phyloP scores from a whole-genome alignment of 1,140 invertebrate genomes.

The Teleopsis dalmanni region DNA sequence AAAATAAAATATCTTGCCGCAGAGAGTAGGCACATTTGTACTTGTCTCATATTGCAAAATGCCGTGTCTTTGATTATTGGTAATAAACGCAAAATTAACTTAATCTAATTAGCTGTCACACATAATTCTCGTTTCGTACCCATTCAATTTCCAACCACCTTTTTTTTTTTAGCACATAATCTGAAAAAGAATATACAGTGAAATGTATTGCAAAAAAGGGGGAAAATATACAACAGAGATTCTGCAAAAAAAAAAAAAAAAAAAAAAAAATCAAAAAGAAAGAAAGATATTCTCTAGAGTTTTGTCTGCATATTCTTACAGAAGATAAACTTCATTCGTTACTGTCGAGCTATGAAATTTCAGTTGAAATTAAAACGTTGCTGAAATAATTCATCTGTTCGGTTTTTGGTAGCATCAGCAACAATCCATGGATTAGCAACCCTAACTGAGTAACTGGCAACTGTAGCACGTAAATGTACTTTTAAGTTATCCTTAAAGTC shows the following conservation, averaged over 20 bases:
- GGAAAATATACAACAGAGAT: neutral
- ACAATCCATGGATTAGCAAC: too few relatives aligned
- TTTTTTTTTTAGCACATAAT: too few relatives aligned
- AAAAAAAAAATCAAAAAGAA: too few relatives aligned
- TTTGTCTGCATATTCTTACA: neutral
- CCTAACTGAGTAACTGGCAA: too few relatives aligned
- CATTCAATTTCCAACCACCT: neutral
- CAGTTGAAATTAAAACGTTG: constrained; percentile 4
- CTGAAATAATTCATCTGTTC: constrained; percentile 14
- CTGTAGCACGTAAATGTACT: too few relatives aligned
- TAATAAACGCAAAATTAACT: constrained; percentile 40
- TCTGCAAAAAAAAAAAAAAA: neutral
- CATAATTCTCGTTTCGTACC: constrained; percentile 21
- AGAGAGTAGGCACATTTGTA: neutral
- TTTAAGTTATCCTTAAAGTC: too few relatives aligned
- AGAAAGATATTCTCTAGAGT: too few relatives aligned
- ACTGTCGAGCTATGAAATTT: constrained; percentile 4
- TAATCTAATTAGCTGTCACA: constrained; percentile 43
- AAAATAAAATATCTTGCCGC: too few relatives aligned
- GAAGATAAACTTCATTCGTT: neutral
- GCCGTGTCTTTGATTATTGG: constrained; percentile 17
- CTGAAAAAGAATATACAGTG: neutral
- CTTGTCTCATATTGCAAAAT: neutral
- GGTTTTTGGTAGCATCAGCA: constrained; percentile 7
- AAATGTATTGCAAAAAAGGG: neutral